phyloP scores from a whole-genome alignment of 2,113 vertebrate species.

The Oncorhynchus clarkii region DNA sequence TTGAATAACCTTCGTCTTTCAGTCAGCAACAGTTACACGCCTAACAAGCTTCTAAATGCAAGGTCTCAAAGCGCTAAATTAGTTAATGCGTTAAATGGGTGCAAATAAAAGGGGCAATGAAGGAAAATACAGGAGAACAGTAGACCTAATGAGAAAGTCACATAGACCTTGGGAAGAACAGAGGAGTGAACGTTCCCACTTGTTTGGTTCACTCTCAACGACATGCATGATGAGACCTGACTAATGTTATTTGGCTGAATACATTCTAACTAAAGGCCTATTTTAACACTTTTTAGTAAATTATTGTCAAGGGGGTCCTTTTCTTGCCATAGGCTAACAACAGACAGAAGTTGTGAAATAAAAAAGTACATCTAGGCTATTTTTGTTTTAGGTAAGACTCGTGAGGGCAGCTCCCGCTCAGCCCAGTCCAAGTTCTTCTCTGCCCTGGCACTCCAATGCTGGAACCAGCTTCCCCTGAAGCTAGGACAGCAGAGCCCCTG shows the following conservation, averaged over 20 bases:
- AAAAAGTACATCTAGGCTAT: too few species aligned
- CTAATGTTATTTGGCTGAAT: constrained; percentile 4
- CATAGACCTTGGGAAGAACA: constrained; percentile 46
- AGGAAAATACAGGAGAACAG: constrained; percentile 35
- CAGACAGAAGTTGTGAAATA: neutral
- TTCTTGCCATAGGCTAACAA: neutral
- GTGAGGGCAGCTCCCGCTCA: too few species aligned
- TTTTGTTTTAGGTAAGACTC: neutral
- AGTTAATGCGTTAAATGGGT: constrained; percentile 63
- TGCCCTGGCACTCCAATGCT: too few species aligned
- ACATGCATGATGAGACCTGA: constrained; percentile 15
- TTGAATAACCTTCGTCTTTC: constrained; percentile 84
- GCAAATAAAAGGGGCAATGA: constrained; percentile 54
- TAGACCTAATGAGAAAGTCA: constrained; percentile 29
- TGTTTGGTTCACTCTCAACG: constrained; percentile 20
- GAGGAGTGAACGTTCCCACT: constrained; percentile 24
- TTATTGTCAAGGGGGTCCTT: neutral
- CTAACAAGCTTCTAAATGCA: constrained; percentile 68
- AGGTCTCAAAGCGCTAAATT: constrained; percentile 42
- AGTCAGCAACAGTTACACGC: constrained; percentile 84
- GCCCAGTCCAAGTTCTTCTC: too few species aligned
- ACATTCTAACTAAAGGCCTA: neutral
- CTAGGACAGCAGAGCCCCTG: too few species aligned
- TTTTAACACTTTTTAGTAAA: constrained; percentile 16
- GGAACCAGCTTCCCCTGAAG: too few species aligned